Percentiles rank a stretch among this genome's conserved stretches.
Conservation (phyloP, 2,797 vertebrate species). For the Peromyscus attwateri region DNA sequence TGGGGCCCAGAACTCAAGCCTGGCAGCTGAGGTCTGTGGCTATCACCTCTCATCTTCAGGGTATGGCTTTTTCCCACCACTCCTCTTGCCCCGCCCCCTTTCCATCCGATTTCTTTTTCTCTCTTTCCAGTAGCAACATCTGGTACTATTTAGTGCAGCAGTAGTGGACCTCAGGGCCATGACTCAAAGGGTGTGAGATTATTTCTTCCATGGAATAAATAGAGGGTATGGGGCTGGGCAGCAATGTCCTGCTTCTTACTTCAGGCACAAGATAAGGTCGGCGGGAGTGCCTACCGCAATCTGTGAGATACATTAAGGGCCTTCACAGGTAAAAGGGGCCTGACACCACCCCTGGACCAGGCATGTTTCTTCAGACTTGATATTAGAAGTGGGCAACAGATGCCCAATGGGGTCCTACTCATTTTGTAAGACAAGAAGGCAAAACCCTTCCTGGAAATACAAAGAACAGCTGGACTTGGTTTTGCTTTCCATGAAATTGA, state of each 20-base stretch:
- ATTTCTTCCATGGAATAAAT: background rate
- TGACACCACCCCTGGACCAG: accelerated
- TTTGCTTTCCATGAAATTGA: background rate
- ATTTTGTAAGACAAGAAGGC: background rate
- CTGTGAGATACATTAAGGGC: background rate
- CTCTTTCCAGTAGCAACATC: background rate
- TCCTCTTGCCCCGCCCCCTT: no score
- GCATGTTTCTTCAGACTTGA: background rate
- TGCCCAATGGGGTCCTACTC: accelerated
- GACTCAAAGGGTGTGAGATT: constrained; percentile 24
- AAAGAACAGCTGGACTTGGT: background rate
- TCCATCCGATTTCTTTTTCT: background rate
- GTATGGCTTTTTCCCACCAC: background rate
- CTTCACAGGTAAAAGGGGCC: background rate
- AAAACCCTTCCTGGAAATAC: background rate
- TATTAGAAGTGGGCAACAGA: background rate
- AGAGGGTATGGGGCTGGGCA: background rate
- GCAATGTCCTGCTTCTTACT: background rate
- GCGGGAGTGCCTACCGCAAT: background rate
- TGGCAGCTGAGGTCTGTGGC: accelerated
- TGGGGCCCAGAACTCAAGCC: background rate
- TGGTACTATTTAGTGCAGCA: background rate
- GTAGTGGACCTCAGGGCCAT: background rate
- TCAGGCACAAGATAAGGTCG: background rate
- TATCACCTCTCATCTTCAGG: no score